Conservation (phyloP, 1,140 invertebrate species). For the Drosophila aff. region DNA sequence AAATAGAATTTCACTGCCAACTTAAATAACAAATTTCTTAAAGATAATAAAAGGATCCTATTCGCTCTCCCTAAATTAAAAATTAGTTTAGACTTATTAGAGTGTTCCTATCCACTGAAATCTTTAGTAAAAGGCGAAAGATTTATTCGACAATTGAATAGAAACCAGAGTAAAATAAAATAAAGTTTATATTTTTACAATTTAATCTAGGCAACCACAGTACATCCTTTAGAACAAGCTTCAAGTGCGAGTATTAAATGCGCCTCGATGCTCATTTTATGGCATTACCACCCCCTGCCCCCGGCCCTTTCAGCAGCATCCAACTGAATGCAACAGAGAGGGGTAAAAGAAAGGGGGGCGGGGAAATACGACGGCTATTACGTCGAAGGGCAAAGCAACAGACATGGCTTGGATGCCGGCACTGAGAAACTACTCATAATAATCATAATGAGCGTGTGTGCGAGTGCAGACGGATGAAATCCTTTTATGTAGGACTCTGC, state of each 20-base stretch:
- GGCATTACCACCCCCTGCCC: constrained; percentile 1
- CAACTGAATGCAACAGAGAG: constrained; percentile 22
- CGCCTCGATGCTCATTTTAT: constrained; percentile 51
- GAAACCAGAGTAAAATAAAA: constrained; percentile 66
- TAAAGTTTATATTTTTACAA: no score
- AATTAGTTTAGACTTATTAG: constrained; percentile 79
- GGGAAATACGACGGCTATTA: neutral
- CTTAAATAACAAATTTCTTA: no score
- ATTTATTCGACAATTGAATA: constrained; percentile 85
- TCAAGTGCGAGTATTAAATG: constrained; percentile 68
- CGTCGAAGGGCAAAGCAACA: constrained; percentile 48
- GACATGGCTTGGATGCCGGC: constrained; percentile 51
- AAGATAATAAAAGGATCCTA: no score
- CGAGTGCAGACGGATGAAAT: constrained; percentile 35
- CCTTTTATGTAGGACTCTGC: constrained; percentile 28
- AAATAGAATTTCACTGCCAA: neutral
- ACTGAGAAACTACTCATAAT: constrained; percentile 61
- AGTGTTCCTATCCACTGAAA: constrained; percentile 85
- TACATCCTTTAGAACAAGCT: constrained; percentile 43
- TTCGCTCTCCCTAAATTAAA: neutral
- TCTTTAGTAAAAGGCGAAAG: constrained; percentile 86
- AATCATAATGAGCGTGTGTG: constrained; percentile 62
- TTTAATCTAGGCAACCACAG: constrained; percentile 25
- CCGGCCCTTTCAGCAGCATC: constrained; percentile 14
- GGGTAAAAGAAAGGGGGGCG: neutral